Evolutionary conservation across 2,888 invertebrate species (phyloP).

Genomic region (Orthosia incerta): DNA sequence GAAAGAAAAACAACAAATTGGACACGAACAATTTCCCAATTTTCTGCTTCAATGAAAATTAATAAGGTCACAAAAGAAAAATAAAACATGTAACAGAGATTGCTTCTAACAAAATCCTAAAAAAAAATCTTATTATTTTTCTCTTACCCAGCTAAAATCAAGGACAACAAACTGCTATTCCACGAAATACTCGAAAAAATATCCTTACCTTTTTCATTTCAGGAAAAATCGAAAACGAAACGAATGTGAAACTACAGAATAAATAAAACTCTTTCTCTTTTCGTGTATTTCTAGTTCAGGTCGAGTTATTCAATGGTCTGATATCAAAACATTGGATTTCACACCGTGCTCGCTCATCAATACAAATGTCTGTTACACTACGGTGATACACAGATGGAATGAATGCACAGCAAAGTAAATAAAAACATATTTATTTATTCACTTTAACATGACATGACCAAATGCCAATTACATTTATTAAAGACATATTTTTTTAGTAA

Average conservation of each 20-base stretch:
- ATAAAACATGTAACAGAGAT: neutral
- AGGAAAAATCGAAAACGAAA: conserved; percentile 37
- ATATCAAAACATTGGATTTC: conserved; percentile 71
- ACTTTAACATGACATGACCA: too few relatives aligned
- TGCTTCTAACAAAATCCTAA: conserved; percentile 19
- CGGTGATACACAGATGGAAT: conserved; percentile 25
- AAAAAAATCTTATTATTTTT: conserved; percentile 35
- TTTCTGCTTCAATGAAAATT: conserved; percentile 34
- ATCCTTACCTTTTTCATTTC: conserved; percentile 31
- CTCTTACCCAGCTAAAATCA: conserved; percentile 10
- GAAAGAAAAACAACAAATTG: too few relatives aligned
- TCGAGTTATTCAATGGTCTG: conserved; percentile 65
- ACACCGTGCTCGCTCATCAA: conserved; percentile 69
- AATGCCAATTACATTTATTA: too few relatives aligned
- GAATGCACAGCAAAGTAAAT: conserved; percentile 1
- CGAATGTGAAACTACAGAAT: conserved; percentile 44
- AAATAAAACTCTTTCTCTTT: conserved; percentile 54
- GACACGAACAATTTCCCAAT: neutral
- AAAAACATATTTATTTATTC: too few relatives aligned
- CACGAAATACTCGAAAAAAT: conserved; percentile 12
- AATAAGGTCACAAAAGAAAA: conserved; percentile 18
- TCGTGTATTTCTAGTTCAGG: conserved; percentile 46
- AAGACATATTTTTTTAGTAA: too few relatives aligned
- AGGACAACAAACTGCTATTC: conserved; percentile 15
- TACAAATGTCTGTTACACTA: conserved; percentile 64